Evolutionary conservation across 2,888 invertebrate genomes (phyloP).

Genomic region (Philhelius pedissequus): DNA sequence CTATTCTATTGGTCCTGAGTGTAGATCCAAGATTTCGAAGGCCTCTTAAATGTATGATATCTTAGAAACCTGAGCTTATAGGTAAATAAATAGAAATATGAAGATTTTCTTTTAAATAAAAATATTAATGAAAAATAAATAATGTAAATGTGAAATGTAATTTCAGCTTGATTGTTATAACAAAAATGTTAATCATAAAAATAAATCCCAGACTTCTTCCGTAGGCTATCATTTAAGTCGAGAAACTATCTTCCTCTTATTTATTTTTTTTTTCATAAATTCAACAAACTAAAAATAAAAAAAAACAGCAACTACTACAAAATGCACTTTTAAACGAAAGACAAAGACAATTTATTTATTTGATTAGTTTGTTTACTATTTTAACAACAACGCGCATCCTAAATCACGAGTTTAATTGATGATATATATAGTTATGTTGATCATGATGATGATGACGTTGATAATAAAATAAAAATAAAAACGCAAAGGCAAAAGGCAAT

Average conservation of each 20-base stretch:
- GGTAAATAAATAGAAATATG: too few species aligned
- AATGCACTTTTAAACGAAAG: background rate
- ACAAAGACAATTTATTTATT: background rate
- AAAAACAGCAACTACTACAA: background rate
- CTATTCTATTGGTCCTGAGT: too few species aligned
- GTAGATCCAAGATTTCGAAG: too few species aligned
- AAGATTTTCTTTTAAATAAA: too few species aligned
- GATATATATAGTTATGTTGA: background rate
- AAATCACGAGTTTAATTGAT: background rate
- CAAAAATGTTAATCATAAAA: background rate
- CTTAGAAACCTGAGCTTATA: too few species aligned
- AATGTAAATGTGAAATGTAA: too few species aligned
- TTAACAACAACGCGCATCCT: background rate
- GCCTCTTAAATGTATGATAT: too few species aligned
- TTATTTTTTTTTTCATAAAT: background rate
- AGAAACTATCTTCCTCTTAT: background rate
- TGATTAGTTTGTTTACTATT: background rate
- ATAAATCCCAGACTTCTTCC: background rate
- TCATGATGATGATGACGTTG: background rate
- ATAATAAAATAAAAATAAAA: background rate
- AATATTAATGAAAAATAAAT: too few species aligned
- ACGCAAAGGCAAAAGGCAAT: background rate
- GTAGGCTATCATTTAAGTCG: background rate
- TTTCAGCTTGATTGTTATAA: background rate
- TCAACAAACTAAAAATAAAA: background rate